Percentiles rank a stretch among this genome's conserved stretches.
These are phyloP conservation scores for Fragum whitleyi DNA, from an alignment of 2,888 invertebrate species.

Conservation along the genomic window DNA sequence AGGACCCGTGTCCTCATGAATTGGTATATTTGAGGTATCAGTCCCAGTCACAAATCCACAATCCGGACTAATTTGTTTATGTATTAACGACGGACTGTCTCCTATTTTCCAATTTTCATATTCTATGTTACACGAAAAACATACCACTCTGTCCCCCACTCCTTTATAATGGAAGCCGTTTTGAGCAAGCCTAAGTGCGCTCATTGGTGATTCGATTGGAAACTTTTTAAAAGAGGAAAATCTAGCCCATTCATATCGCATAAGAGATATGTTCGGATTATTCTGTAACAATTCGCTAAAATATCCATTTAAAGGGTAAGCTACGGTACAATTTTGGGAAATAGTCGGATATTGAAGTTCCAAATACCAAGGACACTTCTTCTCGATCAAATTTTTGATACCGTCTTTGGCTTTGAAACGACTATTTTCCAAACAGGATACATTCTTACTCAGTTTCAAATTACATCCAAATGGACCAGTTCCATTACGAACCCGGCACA, in stretches of 20 bases:
- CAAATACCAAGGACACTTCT: slow-evolving; percentile 5
- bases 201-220: not conserved
- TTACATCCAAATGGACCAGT: not conserved
- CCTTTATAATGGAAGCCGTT: slow-evolving; percentile 33
- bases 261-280: not conserved
- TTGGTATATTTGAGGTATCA: slow-evolving; percentile 5
- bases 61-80: slow-evolving; percentile 7
- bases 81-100: slow-evolving; percentile 16
- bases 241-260: slow-evolving; percentile 34
- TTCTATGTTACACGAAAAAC: slow-evolving; percentile 27
- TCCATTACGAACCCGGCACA: not conserved
- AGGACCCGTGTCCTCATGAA: not conserved
- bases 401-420: no score
- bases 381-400: not conserved
- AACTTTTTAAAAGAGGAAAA: slow-evolving; percentile 23
- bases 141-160: slow-evolving; percentile 9
- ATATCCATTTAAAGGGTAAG: slow-evolving; percentile 19
- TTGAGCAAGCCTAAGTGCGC: slow-evolving; percentile 23
- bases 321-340: not conserved
- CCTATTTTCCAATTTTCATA: slow-evolving; percentile 22
- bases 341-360: not conserved
- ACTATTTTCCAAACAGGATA: not conserved
- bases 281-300: slow-evolving; percentile 4
- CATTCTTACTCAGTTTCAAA: not conserved
- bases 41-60: slow-evolving; percentile 4